Percentiles rank a stretch among this genome's conserved stretches.
These are phyloP conservation scores for Fragum fragum DNA, from an alignment of 2,888 invertebrate genomes.

Conservation along the genomic window DNA sequence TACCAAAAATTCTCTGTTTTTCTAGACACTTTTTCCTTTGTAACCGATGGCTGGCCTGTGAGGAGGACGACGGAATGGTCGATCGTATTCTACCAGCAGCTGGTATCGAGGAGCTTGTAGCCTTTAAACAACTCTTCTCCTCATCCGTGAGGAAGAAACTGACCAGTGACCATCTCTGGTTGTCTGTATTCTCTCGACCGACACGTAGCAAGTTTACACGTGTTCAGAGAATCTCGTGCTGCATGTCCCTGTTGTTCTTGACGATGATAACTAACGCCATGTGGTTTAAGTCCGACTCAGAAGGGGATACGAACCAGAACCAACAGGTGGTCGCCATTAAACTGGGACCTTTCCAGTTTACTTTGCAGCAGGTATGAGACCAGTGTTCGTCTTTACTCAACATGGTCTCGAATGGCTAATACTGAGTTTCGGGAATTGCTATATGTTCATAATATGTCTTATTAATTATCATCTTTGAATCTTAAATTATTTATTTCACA, in stretches of 20 bases:
- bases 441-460: too few species aligned
- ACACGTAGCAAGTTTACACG: conserved; percentile 86
- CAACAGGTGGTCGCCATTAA: conserved; percentile 81
- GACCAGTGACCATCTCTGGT: conserved; percentile 86
- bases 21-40: conserved; percentile 84
- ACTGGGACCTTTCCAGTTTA: conserved; percentile 87
- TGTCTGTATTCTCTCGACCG: conserved; percentile 86
- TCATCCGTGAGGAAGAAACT: conserved; percentile 85
- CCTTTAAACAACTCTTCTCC: conserved; percentile 85
- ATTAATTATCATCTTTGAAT: too few species aligned
- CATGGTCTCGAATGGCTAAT: too few species aligned
- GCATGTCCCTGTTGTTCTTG: conserved; percentile 85
- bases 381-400: too few species aligned
- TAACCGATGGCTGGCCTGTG: conserved; percentile 86
- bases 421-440: too few species aligned
- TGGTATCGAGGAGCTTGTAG: conserved; percentile 84
- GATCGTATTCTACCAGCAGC: conserved; percentile 86
- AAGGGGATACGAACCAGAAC: conserved; percentile 67
- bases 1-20: not conserved
- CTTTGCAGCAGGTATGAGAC: conserved; percentile 84
- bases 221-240: conserved; percentile 86
- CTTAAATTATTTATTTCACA: too few species aligned
- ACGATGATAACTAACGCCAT: conserved; percentile 87
- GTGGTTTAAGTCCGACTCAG: conserved; percentile 84
- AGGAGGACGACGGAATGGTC: conserved; percentile 86